These are phyloP conservation scores for Orchestia grillus DNA, from an alignment of 1,140 invertebrate genomes.

Conservation along the genomic window DNA sequence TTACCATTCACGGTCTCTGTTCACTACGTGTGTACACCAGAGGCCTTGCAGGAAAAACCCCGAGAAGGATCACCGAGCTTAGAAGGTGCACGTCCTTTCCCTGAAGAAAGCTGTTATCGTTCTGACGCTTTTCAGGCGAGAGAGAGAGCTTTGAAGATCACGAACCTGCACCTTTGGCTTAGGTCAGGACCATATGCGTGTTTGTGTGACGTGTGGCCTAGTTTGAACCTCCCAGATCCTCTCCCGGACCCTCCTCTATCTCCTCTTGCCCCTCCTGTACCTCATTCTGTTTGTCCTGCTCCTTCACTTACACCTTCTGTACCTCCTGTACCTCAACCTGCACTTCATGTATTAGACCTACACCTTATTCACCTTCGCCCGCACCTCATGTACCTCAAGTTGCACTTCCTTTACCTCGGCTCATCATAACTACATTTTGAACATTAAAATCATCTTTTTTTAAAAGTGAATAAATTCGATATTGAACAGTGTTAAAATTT, in stretches of 20 bases:
- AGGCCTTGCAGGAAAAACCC: neutral
- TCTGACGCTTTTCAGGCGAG: neutral
- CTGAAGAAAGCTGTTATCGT: neutral
- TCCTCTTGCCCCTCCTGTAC: neutral
- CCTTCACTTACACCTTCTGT: neutral
- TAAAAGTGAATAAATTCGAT: too few relatives aligned
- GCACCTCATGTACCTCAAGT: too few relatives aligned
- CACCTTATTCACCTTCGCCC: too few relatives aligned
- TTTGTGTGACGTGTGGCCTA: neutral
- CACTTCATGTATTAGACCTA: too few relatives aligned
- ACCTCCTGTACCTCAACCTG: neutral
- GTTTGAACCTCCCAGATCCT: neutral
- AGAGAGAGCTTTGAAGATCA: neutral
- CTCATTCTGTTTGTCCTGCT: neutral
- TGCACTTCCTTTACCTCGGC: too few relatives aligned
- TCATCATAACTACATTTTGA: too few relatives aligned
- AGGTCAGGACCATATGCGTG: neutral
- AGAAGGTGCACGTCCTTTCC: neutral
- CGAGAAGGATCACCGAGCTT: neutral
- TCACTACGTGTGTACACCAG: too few relatives aligned
- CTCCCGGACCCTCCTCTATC: neutral
- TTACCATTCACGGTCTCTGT: neutral
- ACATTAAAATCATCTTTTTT: too few relatives aligned
- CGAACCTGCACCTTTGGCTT: neutral
- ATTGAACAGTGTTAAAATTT: too few relatives aligned